Base-by-base conservation (phyloP, 1,140 invertebrate species). In the Anoplophora glabripennis region DNA sequence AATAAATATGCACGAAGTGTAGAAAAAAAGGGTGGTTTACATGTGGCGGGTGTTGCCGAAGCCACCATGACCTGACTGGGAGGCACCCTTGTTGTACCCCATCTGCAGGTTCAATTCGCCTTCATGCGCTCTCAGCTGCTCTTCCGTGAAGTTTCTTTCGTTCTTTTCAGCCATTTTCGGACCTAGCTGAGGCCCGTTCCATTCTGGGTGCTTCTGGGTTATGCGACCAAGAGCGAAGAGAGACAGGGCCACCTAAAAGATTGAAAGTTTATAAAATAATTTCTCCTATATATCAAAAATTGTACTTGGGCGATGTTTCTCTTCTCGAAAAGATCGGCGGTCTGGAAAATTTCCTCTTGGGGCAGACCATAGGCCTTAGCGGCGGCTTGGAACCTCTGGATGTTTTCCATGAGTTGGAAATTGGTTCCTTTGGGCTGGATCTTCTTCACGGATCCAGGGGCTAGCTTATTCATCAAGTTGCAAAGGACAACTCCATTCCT, bases 391-490 rank as follows among this genome's bases (percentile, higher is more conserved):
- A 98, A 98, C 86, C 91, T 87, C 76, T 96, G 92, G 69, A 98
- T 90, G 75, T 99, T 99, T 78, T 99, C 95, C 95, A 99, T 98
- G 63, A 99, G 82, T 68, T 97, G 95, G 78, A 99, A 99, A 67
- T 96, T 96, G 18, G 94, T 95, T 67, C 96, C 96, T 69, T 90
- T 93, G 41, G 89, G 85, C 77, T 98, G 94, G 59, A 98, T 98
- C 77, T 98, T 98, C 75, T 94, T 96, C 0, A 99, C 90, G 3
- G 89, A 92, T n/a, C 91, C 93, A 1, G 96, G 95, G 1, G 86
- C 82, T 51, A 99, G 80, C 81, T 97, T 96, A 78, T 99, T 98
- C 73, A 93, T 92, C 8, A 99, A 78, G 69, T 96, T 90, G 81
- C 96, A 99, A 3, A 99, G 81, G 45, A 97, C 79, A 15, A 95